These are phyloP conservation scores for Eristalinus sepulchralis DNA, from an alignment of 2,888 invertebrate species.

Conservation along the genomic window DNA sequence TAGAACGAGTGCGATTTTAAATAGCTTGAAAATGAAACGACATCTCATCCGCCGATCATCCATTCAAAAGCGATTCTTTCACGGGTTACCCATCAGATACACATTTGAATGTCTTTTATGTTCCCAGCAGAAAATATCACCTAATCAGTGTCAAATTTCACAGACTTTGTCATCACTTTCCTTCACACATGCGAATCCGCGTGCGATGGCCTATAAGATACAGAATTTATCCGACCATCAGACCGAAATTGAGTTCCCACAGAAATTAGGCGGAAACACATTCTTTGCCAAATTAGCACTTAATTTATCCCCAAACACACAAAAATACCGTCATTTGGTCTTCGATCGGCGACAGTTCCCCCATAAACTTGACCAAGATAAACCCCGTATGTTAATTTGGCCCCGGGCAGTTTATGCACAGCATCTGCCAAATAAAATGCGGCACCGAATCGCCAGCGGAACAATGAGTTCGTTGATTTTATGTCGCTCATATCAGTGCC, in stretches of 20 bases:
- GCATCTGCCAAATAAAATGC: constrained; percentile 50
- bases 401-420: constrained; percentile 16
- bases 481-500: constrained; percentile 4
- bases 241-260: constrained; percentile 19
- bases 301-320: constrained; percentile 37
- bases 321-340: neutral
- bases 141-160: neutral
- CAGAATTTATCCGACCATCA: constrained; percentile 17
- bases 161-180: neutral
- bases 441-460: constrained; percentile 37
- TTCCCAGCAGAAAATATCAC: neutral
- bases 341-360: constrained; percentile 15
- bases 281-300: constrained; percentile 49
- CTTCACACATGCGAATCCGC: neutral
- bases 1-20: neutral
- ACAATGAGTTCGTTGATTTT: constrained; percentile 61
- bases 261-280: constrained; percentile 42
- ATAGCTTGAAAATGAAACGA: neutral
- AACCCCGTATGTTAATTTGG: constrained; percentile 52
- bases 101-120: neutral
- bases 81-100: neutral
- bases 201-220: neutral
- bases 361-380: constrained; percentile 43
- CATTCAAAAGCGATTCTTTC: neutral
- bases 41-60: neutral